Evolutionary conservation across 2,113 vertebrate species (phyloP).

Genomic region (Pavo muticus): DNA sequence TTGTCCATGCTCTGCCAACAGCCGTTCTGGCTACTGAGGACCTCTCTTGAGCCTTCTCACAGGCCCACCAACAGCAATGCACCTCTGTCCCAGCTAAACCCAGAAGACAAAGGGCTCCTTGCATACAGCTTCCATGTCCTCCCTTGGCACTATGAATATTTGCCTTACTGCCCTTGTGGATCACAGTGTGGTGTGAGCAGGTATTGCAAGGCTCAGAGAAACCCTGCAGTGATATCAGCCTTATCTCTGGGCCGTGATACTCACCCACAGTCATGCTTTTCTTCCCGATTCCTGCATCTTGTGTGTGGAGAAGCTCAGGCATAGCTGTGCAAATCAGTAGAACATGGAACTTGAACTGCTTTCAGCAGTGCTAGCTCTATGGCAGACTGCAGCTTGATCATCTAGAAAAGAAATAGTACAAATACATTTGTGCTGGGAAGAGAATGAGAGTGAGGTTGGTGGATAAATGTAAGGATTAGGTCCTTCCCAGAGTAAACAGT

Average conservation of each 20-base stretch:
- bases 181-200: neutral
- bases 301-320: neutral
- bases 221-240: neutral
- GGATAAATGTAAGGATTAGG: neutral
- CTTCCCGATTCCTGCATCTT: neutral
- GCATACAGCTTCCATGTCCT: neutral
- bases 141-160: neutral
- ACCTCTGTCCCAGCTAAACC: neutral
- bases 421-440: neutral
- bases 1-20: neutral
- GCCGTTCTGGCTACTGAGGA: neutral
- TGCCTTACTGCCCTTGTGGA: neutral
- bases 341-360: neutral
- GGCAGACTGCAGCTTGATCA: neutral
- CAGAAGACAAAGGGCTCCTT: neutral
- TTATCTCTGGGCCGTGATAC: neutral
- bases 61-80: neutral
- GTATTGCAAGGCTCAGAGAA: neutral
- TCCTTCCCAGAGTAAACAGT: neutral
- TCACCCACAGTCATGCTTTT: neutral
- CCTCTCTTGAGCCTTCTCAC: neutral
- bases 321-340: neutral
- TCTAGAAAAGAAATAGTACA: neutral
- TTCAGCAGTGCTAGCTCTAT: neutral
- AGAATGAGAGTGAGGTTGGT: neutral